Percentiles rank a stretch among this genome's conserved stretches.
Conservation (phyloP, 1,140 invertebrate species). For the Anastrepha ludens region DNA sequence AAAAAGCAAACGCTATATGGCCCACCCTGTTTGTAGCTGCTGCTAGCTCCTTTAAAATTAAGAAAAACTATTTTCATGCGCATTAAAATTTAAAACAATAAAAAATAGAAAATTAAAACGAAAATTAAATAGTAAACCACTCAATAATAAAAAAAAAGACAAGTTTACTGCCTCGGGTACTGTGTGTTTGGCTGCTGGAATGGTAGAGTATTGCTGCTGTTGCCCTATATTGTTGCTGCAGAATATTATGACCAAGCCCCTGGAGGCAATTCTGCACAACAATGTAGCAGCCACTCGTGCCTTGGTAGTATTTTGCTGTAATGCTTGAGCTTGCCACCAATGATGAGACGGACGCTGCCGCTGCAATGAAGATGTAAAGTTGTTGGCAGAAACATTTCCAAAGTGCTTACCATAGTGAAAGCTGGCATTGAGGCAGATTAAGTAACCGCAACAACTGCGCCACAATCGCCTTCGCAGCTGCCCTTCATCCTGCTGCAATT, state of each 20-base stretch:
- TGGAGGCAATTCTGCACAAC: constrained; percentile 20
- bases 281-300: background rate
- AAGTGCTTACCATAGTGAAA: constrained; percentile 41
- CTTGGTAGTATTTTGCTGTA: constrained; percentile 9
- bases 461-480: background rate
- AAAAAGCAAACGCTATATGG: too few relatives aligned
- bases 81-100: background rate
- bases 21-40: too few relatives aligned
- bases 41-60: too few relatives aligned
- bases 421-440: constrained; percentile 52
- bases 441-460: constrained; percentile 41
- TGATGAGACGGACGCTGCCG: constrained; percentile 1
- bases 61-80: background rate
- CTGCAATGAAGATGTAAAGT: constrained; percentile 12
- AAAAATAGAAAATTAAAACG: background rate
- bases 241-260: constrained; percentile 15
- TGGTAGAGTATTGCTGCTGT: background rate
- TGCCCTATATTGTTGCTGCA: constrained; percentile 27
- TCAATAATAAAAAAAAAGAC: constrained; percentile 18
- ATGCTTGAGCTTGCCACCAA: background rate
- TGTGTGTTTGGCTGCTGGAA: background rate
- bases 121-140: constrained; percentile 6
- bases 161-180: constrained; percentile 12
- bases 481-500: too few relatives aligned
- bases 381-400: constrained; percentile 39